Evolutionary conservation across 1,140 invertebrate genomes (phyloP).

Genomic region (Aphelinus atriplicis): DNA sequence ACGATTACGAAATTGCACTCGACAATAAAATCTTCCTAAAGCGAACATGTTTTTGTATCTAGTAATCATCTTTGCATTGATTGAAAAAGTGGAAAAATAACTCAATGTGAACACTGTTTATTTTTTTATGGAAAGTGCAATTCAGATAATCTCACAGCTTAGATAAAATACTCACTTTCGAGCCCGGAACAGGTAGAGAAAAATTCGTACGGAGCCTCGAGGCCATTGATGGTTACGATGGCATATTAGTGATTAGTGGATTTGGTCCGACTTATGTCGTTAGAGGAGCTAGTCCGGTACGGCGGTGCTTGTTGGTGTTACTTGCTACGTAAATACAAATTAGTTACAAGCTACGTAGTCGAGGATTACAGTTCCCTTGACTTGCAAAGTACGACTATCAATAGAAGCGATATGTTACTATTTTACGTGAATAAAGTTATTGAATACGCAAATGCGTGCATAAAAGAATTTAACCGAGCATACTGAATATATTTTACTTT

Average conservation of each 20-base stretch:
- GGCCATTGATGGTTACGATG: slow-evolving; percentile 56
- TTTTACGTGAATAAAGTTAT: neutral
- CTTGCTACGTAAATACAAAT: slow-evolving; percentile 66
- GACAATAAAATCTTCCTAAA: too few relatives aligned
- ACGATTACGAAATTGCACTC: too few relatives aligned
- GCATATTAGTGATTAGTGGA: slow-evolving; percentile 65
- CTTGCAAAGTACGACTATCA: neutral
- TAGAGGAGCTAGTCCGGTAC: slow-evolving; percentile 40
- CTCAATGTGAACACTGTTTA: too few relatives aligned
- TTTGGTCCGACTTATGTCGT: slow-evolving; percentile 54
- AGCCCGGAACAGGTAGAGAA: slow-evolving; percentile 38
- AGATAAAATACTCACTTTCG: slow-evolving; percentile 49
- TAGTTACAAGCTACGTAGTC: slow-evolving; percentile 64
- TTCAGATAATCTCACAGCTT: too few relatives aligned
- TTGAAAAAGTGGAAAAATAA: too few relatives aligned
- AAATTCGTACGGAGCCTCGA: slow-evolving; percentile 49
- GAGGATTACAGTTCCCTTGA: slow-evolving; percentile 44
- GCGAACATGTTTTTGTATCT: too few relatives aligned
- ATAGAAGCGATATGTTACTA: too few relatives aligned
- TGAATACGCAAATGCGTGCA: neutral
- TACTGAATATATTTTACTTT: too few relatives aligned
- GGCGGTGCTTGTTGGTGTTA: slow-evolving; percentile 60
- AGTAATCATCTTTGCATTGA: too few relatives aligned
- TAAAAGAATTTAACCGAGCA: neutral
- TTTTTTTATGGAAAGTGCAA: too few relatives aligned